Percentiles rank a stretch among this genome's conserved stretches.
Evolutionary conservation across 1,140 invertebrate species (phyloP).

Genomic region (Megathymus violae): DNA sequence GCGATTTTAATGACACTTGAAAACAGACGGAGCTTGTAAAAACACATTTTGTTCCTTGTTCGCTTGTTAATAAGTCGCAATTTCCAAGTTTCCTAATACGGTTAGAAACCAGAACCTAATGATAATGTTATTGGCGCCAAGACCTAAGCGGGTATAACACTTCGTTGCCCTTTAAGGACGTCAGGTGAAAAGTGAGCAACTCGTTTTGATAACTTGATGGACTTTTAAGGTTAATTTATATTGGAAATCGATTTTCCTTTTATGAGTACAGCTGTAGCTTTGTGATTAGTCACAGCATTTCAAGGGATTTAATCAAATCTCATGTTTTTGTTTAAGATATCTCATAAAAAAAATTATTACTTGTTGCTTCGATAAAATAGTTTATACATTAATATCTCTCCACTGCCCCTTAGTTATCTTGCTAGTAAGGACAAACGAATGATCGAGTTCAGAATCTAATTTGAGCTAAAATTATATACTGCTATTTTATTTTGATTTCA

Average conservation of each 20-base stretch:
- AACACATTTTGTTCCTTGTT: not conserved
- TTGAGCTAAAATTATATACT: too few relatives aligned
- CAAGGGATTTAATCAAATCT: too few relatives aligned
- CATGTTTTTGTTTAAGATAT: too few relatives aligned
- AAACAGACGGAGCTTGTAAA: not conserved
- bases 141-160: slow-evolving; percentile 7
- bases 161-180: slow-evolving; percentile 11
- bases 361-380: too few relatives aligned
- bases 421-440: too few relatives aligned
- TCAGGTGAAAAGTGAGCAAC: slow-evolving; percentile 29
- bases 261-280: too few relatives aligned
- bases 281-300: too few relatives aligned
- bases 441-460: too few relatives aligned
- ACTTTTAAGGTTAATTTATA: slow-evolving; percentile 6
- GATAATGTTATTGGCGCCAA: slow-evolving; percentile 24
- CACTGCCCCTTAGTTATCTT: too few relatives aligned
- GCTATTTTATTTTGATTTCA: too few relatives aligned
- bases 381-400: too few relatives aligned
- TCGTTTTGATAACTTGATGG: slow-evolving; percentile 13
- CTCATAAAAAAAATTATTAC: too few relatives aligned
- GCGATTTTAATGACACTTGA: slow-evolving; percentile 11
- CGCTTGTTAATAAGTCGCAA: not conserved
- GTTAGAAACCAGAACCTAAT: not conserved
- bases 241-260: not conserved
- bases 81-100: not conserved